phyloP scores from a whole-genome alignment of 2,888 invertebrate genomes.

The Aphidoletes aphidimyza region DNA sequence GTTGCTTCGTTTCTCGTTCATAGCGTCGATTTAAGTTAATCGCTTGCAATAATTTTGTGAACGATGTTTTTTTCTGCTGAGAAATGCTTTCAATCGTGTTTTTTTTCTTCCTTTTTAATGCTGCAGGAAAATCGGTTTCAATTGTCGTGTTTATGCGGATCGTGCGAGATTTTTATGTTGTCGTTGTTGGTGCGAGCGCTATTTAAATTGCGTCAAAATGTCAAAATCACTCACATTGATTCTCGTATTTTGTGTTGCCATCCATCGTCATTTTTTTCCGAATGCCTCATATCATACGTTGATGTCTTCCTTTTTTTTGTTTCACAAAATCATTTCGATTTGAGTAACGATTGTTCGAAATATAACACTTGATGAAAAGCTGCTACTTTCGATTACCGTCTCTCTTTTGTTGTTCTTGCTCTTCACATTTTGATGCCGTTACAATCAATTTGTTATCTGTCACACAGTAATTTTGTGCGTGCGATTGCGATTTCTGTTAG shows the following conservation, averaged over 20 bases:
- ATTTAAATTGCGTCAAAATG: no score
- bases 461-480: neutral
- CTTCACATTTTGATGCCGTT: neutral
- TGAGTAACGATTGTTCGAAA: no score
- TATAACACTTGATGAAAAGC: no score
- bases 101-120: no score
- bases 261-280: no score
- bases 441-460: neutral
- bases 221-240: no score
- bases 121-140: neutral
- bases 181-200: no score
- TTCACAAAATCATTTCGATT: neutral
- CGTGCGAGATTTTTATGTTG: no score
- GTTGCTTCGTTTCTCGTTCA: neutral
- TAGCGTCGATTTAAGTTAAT: constrained; percentile 32
- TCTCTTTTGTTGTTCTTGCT: no score
- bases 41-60: constrained; percentile 42
- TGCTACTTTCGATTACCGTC: no score
- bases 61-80: neutral
- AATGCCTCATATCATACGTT: neutral
- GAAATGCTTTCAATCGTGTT: neutral
- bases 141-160: no score
- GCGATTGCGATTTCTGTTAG: neutral
- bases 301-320: neutral
- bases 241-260: no score